A percentile compares a stretch with the other conserved stretches of the same genome.
Conservation (phyloP, 2,797 vertebrate species). For the Thamnophis elegans region DNA sequence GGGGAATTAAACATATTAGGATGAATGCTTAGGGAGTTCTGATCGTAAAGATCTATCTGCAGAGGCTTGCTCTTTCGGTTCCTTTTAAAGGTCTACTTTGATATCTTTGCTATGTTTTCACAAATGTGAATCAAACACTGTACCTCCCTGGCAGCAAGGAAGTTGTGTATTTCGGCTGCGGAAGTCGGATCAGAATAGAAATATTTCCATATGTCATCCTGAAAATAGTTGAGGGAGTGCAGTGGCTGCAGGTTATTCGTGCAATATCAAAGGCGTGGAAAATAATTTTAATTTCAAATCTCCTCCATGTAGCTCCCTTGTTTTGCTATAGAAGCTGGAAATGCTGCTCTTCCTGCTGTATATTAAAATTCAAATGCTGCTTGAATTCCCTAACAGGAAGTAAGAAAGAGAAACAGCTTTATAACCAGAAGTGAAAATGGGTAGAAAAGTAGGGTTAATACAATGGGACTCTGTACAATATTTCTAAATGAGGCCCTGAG, state of each 20-base stretch:
- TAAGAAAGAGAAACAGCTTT: not conserved
- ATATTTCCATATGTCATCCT: not conserved
- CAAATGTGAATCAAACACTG: slow-evolving; percentile 31
- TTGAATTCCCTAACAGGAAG: not conserved
- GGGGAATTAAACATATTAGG: slow-evolving; percentile 53
- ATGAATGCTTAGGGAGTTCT: slow-evolving; percentile 25
- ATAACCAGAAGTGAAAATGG: not conserved
- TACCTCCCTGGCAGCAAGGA: slow-evolving; percentile 31
- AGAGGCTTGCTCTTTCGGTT: not conserved
- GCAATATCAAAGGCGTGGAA: not conserved
- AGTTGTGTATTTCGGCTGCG: slow-evolving; percentile 12
- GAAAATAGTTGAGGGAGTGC: not conserved
- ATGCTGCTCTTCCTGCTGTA: not conserved
- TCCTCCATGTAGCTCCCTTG: not conserved
- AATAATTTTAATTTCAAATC: not conserved
- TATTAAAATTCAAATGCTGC: not conserved
- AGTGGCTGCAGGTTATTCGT: slow-evolving; percentile 17
- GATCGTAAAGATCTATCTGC: slow-evolving; percentile 1
- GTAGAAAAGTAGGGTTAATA: not conserved
- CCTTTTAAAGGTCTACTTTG: slow-evolving; percentile 5
- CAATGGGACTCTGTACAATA: not conserved
- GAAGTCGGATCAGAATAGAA: not conserved
- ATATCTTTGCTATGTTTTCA: slow-evolving; percentile 32
- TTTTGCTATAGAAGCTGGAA: not conserved
- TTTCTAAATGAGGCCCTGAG: not conserved